phyloP scores from a whole-genome alignment of 2,113 vertebrate genomes.

The Notarius lentiginosus region DNA sequence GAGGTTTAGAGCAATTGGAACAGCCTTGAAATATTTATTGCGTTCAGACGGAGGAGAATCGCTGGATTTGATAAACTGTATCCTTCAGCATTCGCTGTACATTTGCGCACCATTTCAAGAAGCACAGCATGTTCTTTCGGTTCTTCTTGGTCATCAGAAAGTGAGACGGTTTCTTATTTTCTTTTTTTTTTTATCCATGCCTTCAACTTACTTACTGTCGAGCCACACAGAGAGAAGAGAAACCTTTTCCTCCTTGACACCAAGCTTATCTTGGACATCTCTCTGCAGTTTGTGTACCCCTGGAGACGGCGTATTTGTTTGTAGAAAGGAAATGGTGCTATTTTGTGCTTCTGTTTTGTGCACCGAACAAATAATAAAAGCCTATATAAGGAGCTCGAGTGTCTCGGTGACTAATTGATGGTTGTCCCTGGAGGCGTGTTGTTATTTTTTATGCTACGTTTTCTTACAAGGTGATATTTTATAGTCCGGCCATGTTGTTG shows the following conservation, averaged over 20 bases:
- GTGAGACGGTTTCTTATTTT: neutral
- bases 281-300: constrained; percentile 10
- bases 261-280: constrained; percentile 30
- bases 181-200: neutral
- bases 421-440: neutral
- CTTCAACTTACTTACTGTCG: neutral
- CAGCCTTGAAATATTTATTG: constrained; percentile 1
- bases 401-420: constrained; percentile 19
- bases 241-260: neutral
- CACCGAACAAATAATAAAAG: neutral
- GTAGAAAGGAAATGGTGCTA: constrained; percentile 13
- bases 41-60: neutral
- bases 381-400: neutral
- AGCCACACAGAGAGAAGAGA: neutral
- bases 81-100: neutral
- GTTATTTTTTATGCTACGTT: constrained; percentile 14
- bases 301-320: constrained; percentile 26
- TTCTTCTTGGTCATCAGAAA: neutral
- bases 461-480: constrained; percentile 27
- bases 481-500: constrained; percentile 43
- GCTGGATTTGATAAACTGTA: neutral
- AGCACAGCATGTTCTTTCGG: neutral
- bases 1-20: neutral
- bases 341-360: constrained; percentile 20
- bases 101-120: neutral